Evolutionary conservation across 2,797 vertebrate species (phyloP).

Genomic region (Limnodromus scolopaceus): DNA sequence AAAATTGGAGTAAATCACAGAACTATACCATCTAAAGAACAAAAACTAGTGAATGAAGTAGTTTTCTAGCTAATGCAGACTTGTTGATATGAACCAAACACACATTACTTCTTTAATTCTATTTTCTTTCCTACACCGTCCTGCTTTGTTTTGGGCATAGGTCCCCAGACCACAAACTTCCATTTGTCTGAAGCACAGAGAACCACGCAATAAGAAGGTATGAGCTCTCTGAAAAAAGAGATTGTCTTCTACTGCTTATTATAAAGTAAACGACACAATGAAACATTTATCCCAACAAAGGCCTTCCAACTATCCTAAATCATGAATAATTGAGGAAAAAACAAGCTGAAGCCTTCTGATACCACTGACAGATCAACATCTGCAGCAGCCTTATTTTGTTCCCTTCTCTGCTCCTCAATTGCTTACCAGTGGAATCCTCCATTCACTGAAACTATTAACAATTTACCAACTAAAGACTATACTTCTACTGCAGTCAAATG

Average conservation of each 20-base stretch:
- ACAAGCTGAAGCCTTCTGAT: background rate
- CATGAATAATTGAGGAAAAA: background rate
- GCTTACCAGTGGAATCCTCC: background rate
- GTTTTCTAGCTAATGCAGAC: background rate
- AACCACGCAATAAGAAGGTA: background rate
- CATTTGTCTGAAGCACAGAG: background rate
- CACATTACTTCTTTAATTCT: background rate
- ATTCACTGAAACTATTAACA: background rate
- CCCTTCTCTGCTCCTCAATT: background rate
- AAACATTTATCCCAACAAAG: background rate
- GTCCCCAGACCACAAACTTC: background rate
- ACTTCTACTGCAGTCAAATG: background rate
- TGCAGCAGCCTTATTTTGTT: background rate
- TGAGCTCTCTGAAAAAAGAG: background rate
- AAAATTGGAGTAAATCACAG: background rate
- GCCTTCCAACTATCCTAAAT: background rate
- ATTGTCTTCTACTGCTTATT: background rate
- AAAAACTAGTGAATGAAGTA: background rate
- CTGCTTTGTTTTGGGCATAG: background rate
- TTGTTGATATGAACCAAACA: background rate
- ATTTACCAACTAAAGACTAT: background rate
- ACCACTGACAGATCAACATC: background rate
- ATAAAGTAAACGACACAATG: background rate
- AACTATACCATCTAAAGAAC: background rate
- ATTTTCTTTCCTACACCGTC: background rate